Evolutionary conservation across 2,113 vertebrate genomes (phyloP).

Genomic region (Mystacornis crossleyi): DNA sequence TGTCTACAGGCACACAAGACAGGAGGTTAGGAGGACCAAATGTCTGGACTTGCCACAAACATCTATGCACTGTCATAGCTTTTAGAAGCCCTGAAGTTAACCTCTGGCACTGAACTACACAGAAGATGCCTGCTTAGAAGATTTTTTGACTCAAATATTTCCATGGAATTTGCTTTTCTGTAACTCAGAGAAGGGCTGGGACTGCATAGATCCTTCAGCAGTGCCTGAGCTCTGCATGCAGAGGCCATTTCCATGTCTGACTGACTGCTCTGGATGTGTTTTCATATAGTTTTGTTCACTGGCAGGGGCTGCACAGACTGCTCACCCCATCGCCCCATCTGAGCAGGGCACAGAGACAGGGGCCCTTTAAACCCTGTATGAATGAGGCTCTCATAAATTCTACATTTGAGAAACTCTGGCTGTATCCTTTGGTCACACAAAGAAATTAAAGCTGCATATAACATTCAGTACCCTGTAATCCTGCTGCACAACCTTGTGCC

Average conservation of each 20-base stretch:
- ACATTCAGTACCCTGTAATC: constrained; percentile 27
- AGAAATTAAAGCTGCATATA: constrained; percentile 46
- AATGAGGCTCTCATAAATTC: constrained; percentile 47
- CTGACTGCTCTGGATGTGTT: not conserved
- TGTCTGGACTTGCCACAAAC: not conserved
- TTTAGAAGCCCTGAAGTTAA: not conserved
- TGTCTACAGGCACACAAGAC: fast-evolving
- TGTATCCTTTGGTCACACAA: constrained; percentile 34
- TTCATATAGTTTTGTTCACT: not conserved
- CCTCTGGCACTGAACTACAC: not conserved
- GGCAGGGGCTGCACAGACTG: not conserved
- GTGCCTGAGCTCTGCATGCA: not conserved
- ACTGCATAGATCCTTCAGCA: not conserved
- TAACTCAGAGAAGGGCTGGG: not conserved
- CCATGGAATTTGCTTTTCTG: not conserved
- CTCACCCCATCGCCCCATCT: not conserved
- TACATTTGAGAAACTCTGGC: not conserved
- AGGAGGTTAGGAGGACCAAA: not conserved
- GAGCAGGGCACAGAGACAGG: not conserved
- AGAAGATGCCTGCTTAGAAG: not conserved
- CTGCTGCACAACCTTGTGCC: not conserved
- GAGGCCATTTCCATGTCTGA: not conserved
- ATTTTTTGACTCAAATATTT: not conserved
- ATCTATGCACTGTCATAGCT: not conserved
- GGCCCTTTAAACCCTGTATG: constrained; percentile 9